A percentile compares a stretch with the other conserved stretches of the same genome.
These are phyloP conservation scores for Heteropelma amictum DNA, from an alignment of 2,888 invertebrate species.

Conservation along the genomic window DNA sequence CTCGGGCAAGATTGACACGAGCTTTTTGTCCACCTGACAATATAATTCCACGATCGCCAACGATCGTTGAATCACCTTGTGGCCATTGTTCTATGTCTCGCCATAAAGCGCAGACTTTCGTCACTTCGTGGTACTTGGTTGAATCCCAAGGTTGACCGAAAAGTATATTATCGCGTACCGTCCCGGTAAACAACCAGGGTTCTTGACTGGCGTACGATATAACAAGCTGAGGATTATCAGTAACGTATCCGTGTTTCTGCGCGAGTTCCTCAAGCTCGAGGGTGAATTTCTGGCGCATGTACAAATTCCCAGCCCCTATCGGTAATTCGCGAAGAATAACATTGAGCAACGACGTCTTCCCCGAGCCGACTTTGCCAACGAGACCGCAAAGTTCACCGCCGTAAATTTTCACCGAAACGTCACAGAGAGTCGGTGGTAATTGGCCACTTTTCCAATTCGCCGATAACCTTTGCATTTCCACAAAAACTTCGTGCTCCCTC, in stretches of 20 bases:
- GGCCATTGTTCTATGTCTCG: constrained; percentile 87
- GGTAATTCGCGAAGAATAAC: constrained; percentile 77
- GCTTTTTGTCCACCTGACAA: constrained; percentile 92
- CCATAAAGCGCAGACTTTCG: constrained; percentile 83
- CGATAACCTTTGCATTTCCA: constrained; percentile 63
- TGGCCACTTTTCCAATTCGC: constrained; percentile 69
- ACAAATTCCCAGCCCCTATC: constrained; percentile 74
- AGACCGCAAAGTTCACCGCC: constrained; percentile 79
- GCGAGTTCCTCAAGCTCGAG: background rate
- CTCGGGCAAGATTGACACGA: constrained; percentile 85
- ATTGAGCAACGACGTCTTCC: constrained; percentile 80
- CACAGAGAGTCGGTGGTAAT: constrained; percentile 76
- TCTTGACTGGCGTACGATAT: constrained; percentile 84
- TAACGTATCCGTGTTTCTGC: constrained; percentile 39
- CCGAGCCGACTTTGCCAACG: constrained; percentile 84
- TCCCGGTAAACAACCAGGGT: constrained; percentile 84
- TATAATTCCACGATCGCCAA: constrained; percentile 90
- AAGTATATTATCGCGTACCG: constrained; percentile 86
- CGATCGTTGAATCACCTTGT: constrained; percentile 86
- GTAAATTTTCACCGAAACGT: constrained; percentile 77
- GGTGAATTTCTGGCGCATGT: constrained; percentile 39
- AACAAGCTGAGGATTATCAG: constrained; percentile 60
- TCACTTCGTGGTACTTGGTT: constrained; percentile 83
- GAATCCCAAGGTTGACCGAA: constrained; percentile 83
- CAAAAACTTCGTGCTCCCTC: constrained; percentile 64